Evolutionary conservation across 2,113 vertebrate genomes (phyloP).

Genomic region (Noctilio leporinus): DNA sequence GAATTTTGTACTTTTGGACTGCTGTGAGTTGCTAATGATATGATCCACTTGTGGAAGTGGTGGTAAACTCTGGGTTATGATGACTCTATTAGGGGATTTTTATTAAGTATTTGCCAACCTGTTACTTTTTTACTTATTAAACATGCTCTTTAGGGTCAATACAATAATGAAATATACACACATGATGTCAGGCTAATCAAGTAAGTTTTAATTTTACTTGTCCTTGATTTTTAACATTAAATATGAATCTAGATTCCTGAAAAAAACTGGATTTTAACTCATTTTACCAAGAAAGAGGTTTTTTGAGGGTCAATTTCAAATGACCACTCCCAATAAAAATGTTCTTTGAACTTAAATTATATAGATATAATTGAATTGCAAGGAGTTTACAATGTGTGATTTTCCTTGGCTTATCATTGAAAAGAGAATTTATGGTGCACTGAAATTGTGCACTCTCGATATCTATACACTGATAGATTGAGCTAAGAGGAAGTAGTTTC

Average conservation of each 20-base stretch:
- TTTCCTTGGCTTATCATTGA: neutral
- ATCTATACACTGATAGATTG: neutral
- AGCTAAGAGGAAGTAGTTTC: neutral
- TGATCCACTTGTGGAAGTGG: constrained; percentile 34
- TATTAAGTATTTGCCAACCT: neutral
- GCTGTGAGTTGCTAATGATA: constrained; percentile 39
- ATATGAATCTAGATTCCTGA: neutral
- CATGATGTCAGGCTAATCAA: neutral
- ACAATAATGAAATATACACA: neutral
- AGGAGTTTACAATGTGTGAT: neutral
- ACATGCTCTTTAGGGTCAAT: neutral
- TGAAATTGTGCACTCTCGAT: neutral
- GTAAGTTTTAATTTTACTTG: neutral
- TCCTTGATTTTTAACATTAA: neutral
- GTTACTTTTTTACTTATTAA: neutral
- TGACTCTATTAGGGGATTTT: constrained; percentile 10
- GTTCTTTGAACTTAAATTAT: neutral
- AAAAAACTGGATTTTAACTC: constrained; percentile 1
- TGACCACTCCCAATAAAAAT: neutral
- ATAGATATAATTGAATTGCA: neutral
- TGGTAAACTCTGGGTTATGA: constrained; percentile 1
- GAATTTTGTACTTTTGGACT: constrained; percentile 6
- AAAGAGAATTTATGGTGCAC: neutral
- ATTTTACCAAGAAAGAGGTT: neutral
- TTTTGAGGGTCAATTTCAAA: neutral